These are phyloP conservation scores for Sciurus vulgaris DNA, from an alignment of 2,797 vertebrate genomes.

Conservation along the genomic window DNA sequence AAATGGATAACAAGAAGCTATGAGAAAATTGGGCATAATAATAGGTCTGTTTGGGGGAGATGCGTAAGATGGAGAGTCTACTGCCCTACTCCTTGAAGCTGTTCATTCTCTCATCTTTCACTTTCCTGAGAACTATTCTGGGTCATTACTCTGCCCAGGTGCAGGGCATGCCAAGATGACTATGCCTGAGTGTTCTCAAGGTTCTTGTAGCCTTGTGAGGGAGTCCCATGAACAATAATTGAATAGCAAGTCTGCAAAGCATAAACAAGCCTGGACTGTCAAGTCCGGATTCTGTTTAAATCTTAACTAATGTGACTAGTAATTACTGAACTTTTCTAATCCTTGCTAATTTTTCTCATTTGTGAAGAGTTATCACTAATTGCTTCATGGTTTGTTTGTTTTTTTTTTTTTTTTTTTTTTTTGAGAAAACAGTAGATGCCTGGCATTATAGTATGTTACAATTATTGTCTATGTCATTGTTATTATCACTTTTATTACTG, in stretches of 20 bases:
- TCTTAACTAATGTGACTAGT: not conserved
- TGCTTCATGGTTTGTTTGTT: no score
- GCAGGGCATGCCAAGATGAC: not conserved
- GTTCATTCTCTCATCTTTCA: not conserved
- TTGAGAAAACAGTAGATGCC: not conserved
- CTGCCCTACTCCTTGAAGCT: not conserved
- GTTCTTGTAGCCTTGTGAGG: not conserved
- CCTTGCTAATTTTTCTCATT: slow-evolving; percentile 43
- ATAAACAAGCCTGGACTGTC: not conserved
- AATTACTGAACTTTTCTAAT: slow-evolving; percentile 47
- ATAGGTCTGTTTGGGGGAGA: not conserved
- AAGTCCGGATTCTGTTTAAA: slow-evolving; percentile 1
- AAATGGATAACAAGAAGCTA: slow-evolving; percentile 31
- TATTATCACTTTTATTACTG: not conserved
- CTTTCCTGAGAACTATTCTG: not conserved
- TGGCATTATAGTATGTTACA: not conserved
- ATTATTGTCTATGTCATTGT: not conserved
- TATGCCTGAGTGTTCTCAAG: not conserved
- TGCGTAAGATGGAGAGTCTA: not conserved
- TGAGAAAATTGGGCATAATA: not conserved
- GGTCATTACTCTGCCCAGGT: not conserved
- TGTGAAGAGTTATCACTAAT: slow-evolving; percentile 17
- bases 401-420: not conserved
- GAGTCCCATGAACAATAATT: not conserved
- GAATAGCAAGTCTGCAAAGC: not conserved